A percentile compares a stretch with the other conserved stretches of the same genome.
These are phyloP conservation scores for Pandemis heparana DNA, from an alignment of 2,888 invertebrate genomes.

Conservation along the genomic window DNA sequence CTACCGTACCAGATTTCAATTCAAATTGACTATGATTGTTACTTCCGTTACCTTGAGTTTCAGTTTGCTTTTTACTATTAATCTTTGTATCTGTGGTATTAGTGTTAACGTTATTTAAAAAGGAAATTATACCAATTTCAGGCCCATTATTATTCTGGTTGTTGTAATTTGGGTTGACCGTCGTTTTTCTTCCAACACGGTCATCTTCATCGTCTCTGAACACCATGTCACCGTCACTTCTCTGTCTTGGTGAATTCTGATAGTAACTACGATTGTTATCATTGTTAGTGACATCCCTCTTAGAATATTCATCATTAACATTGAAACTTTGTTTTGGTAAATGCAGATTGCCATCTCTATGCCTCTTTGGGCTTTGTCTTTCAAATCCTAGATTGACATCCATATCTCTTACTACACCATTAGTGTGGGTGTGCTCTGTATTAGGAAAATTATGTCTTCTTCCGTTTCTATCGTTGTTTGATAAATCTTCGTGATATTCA, in stretches of 20 bases:
- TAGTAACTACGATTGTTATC: constrained; percentile 13
- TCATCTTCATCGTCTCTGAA: not conserved
- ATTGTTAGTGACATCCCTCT: not conserved
- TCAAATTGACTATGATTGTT: not conserved
- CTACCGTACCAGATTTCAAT: not conserved
- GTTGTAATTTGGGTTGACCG: not conserved
- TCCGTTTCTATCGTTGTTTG: not conserved
- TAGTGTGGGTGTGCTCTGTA: not conserved
- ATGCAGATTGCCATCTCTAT: constrained; percentile 14
- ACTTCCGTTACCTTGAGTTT: not conserved
- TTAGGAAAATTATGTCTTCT: not conserved
- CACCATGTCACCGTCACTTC: constrained; percentile 6
- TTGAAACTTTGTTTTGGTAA: constrained; percentile 17
- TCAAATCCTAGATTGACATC: constrained; percentile 21
- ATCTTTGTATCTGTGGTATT: constrained; percentile 7
- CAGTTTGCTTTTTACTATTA: not conserved
- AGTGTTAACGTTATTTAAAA: not conserved
- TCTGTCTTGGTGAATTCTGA: not conserved
- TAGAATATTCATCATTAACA: constrained; percentile 21
- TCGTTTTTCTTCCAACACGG: not conserved
- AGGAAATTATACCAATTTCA: not conserved
- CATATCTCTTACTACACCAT: constrained; percentile 5
- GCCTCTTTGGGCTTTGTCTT: constrained; percentile 2
- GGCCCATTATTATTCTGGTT: not conserved
- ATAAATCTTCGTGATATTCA: not conserved